Base-by-base conservation (phyloP, 2,113 vertebrate species). In the Brevimyrus niger region DNA sequence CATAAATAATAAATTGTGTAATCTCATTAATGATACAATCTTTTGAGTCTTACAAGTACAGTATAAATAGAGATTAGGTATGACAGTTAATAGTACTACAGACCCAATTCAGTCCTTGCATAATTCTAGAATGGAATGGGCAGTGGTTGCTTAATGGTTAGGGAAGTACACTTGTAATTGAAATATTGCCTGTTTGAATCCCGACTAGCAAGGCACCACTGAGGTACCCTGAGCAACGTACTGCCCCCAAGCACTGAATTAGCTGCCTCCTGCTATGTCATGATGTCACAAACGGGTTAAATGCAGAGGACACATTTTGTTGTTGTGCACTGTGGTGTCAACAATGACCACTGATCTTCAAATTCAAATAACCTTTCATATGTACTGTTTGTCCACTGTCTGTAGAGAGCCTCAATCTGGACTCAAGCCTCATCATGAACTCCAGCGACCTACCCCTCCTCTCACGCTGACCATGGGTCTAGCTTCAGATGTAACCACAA, bases 331-430 rank as follows among this genome's bases (percentile, higher is more conserved):
- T 21, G 53, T 21, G 19, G 53, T 55, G 53, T 55, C 53, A 55
- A 19, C 17, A 53, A 55, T 55, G 19, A 55, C 17, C 51, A 53
- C 17, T 53, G 51, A 53, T 53, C 17, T 53, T 53, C 53, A 55
- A 55, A 55, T 55, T 55, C 5, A 0, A n/a, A 80, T n/a, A 23
- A 86, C 31, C 23, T 13, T 47, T 27, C 15, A 46, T 17, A 27
- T 88, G 87, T 73, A 27, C 23, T 19, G 13, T 88, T 21, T 89
- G 21, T 46, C 87, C 21, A 27, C 48, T 92, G 92, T 94, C 88
- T 80, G 35, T 95, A 98, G 97, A 98, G 93, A 97, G 96, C 92
- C 95, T 98, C 92, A 98, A 95, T 92, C 91, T 97, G 94, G 97
- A 97, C 92, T 96, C 97, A 91, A 97, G 96, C 91, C 96, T 97